Conservation (phyloP, 2,797 vertebrate genomes). For the Sardinella longiceps region DNA sequence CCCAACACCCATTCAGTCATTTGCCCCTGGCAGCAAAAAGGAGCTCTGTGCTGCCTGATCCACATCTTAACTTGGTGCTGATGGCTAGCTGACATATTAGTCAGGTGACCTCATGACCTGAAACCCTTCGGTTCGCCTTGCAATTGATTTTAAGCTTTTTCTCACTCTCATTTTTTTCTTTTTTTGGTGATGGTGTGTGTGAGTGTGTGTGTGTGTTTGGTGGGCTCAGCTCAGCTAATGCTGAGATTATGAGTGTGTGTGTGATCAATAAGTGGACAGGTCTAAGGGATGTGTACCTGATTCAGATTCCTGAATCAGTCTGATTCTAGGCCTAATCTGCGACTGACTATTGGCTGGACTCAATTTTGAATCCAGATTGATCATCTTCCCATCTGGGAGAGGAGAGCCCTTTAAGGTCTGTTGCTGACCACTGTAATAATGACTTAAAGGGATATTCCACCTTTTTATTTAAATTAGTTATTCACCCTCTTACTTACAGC, state of each 20-base stretch:
- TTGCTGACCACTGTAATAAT: neutral
- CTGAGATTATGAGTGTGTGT: conserved; percentile 61
- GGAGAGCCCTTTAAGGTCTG: neutral
- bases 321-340: neutral
- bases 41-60: conserved; percentile 20
- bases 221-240: conserved; percentile 45
- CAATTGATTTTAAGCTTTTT: conserved; percentile 71
- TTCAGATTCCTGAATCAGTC: neutral
- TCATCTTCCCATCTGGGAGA: neutral
- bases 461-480: too few species aligned
- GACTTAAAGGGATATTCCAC: too few species aligned
- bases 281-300: conserved; percentile 19
- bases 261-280: conserved; percentile 67
- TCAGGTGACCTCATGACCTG: conserved; percentile 78
- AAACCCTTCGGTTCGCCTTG: conserved; percentile 63
- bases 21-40: conserved; percentile 18
- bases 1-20: neutral
- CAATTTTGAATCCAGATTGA: neutral
- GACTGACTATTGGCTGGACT: neutral
- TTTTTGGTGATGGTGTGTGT: too few species aligned
- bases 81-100: conserved; percentile 66
- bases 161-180: conserved; percentile 60
- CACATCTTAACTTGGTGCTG: conserved; percentile 23
- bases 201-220: conserved; percentile 44
- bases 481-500: too few species aligned